Conservation (phyloP, 2,797 vertebrate genomes). For the Propithecus perrieri region DNA sequence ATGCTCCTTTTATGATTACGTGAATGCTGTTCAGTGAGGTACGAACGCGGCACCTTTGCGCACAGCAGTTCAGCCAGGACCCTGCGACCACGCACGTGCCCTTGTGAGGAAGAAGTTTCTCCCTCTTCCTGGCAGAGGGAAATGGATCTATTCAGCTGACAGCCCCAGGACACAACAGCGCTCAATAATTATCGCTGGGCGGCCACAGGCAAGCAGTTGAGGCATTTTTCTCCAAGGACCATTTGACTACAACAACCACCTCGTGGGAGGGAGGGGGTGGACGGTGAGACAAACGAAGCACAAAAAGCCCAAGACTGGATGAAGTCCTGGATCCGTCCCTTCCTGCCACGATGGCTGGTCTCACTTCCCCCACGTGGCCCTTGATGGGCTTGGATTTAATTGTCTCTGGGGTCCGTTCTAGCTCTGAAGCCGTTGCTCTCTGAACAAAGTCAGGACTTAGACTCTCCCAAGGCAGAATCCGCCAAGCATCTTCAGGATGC, state of each 20-base stretch:
- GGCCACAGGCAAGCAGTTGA: not conserved
- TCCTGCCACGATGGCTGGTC: too few species aligned
- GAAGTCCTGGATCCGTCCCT: not conserved
- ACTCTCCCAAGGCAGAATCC: too few species aligned
- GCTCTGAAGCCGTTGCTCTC: not conserved
- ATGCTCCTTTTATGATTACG: fast-evolving
- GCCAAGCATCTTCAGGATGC: not conserved
- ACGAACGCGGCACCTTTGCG: fast-evolving
- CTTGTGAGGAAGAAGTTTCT: not conserved
- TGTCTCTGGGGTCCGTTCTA: not conserved
- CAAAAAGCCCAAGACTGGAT: not conserved
- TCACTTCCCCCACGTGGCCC: not conserved
- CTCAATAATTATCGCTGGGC: fast-evolving
- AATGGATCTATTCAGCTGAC: not conserved
- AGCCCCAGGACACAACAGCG: fast-evolving
- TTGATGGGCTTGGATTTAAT: not conserved
- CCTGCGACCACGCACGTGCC: fast-evolving
- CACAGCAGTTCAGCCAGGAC: fast-evolving
- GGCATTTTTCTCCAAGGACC: not conserved
- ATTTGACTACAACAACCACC: fast-evolving
- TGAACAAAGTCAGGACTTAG: not conserved
- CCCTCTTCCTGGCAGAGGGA: not conserved
- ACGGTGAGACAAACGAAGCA: fast-evolving
- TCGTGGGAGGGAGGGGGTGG: not conserved
- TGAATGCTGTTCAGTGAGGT: fast-evolving